Evolutionary conservation across 2,797 vertebrate genomes (phyloP).

Genomic region (Oreortyx pictus): DNA sequence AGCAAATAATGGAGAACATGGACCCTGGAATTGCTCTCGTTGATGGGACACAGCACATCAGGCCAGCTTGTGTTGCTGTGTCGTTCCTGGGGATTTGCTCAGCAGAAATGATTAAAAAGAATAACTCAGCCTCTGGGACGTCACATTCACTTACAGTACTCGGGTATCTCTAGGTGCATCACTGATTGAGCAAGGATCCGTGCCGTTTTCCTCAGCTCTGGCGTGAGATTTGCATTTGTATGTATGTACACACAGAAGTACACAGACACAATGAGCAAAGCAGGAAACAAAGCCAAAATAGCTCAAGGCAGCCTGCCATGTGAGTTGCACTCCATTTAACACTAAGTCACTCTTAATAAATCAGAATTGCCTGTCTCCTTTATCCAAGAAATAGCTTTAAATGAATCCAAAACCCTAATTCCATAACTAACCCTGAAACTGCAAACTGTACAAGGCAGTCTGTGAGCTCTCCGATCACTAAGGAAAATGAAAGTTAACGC

Average conservation of each 20-base stretch:
- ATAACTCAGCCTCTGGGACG: neutral
- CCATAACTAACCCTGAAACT: neutral
- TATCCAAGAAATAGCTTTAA: slow-evolving; percentile 5
- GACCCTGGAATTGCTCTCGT: neutral
- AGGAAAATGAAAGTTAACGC: neutral
- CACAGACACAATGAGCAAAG: slow-evolving; percentile 1
- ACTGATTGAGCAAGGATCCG: neutral
- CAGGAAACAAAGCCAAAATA: slow-evolving; percentile 46
- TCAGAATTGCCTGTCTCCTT: slow-evolving; percentile 37
- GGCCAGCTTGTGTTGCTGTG: neutral
- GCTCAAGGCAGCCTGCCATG: slow-evolving; percentile 43
- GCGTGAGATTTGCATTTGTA: neutral
- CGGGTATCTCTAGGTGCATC: neutral
- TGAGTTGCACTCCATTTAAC: slow-evolving; percentile 41
- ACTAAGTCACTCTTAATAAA: slow-evolving; percentile 61
- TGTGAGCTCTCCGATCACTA: neutral
- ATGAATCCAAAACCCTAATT: neutral
- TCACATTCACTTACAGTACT: neutral
- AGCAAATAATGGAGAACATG: fast-evolving
- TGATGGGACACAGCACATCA: neutral
- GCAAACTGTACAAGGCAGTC: neutral
- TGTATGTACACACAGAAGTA: neutral
- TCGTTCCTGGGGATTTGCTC: neutral
- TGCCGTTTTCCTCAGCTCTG: neutral
- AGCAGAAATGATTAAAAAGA: neutral